phyloP scores from a whole-genome alignment of 2,113 vertebrate species.

The Lepidothrix coronata region DNA sequence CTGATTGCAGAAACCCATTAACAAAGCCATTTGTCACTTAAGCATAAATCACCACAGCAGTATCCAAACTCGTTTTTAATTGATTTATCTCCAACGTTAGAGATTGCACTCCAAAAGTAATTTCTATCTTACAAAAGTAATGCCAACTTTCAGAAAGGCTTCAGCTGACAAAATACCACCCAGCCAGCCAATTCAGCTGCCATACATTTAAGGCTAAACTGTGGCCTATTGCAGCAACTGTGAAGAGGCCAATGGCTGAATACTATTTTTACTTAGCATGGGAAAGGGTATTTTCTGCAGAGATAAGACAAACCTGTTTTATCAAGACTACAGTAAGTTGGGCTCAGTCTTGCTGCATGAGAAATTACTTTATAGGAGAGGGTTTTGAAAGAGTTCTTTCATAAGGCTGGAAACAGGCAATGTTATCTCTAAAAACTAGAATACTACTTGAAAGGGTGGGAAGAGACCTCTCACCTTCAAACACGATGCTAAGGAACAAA shows the following conservation, averaged over 20 bases:
- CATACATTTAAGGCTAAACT: background rate
- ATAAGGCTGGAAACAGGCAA: background rate
- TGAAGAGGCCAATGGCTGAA: background rate
- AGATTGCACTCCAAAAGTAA: background rate
- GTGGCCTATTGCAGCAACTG: background rate
- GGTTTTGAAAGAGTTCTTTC: background rate
- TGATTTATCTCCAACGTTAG: background rate
- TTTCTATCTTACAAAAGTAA: background rate
- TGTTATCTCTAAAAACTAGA: background rate
- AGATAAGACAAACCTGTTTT: background rate
- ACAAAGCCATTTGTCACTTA: background rate
- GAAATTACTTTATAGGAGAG: background rate
- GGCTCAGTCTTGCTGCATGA: background rate
- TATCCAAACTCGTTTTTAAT: background rate
- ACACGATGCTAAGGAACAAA: background rate
- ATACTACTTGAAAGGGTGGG: background rate
- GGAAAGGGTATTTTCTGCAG: background rate
- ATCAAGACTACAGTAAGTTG: background rate
- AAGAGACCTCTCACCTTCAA: background rate
- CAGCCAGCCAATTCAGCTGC: background rate
- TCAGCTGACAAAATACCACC: background rate
- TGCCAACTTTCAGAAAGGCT: background rate
- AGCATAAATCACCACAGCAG: background rate
- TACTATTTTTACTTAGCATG: background rate
- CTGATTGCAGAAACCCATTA: background rate